These are phyloP conservation scores for Acanthopagrus latus DNA, from an alignment of 2,797 vertebrate genomes.

Conservation along the genomic window DNA sequence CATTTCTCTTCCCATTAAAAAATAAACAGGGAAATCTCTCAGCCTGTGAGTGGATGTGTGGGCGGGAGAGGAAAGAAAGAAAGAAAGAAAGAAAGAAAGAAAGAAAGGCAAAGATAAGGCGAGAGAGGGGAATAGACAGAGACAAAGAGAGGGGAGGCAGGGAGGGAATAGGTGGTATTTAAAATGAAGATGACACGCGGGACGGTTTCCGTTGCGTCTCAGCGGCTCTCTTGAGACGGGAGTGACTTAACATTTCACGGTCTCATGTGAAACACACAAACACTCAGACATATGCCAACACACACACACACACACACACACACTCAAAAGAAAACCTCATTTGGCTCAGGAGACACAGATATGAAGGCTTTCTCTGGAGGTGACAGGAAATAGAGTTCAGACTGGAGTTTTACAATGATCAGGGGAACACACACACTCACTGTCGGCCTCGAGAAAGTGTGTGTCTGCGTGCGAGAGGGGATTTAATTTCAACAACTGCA, in stretches of 20 bases:
- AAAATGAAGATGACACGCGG: constrained; percentile 72
- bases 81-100: constrained; percentile 3
- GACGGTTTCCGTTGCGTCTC: constrained; percentile 65
- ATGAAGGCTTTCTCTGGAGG: constrained; percentile 54
- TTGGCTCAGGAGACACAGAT: constrained; percentile 50
- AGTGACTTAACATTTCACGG: constrained; percentile 70
- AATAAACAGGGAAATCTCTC: constrained; percentile 67
- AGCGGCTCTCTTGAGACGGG: constrained; percentile 65
- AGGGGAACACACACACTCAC: constrained; percentile 41
- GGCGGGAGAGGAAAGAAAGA: constrained; percentile 57
- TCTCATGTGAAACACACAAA: constrained; percentile 49
- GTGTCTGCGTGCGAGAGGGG: constrained; percentile 8
- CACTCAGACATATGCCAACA: constrained; percentile 27
- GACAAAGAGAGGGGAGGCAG: constrained; percentile 61
- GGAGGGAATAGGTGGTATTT: constrained; percentile 68
- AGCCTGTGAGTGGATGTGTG: constrained; percentile 50
- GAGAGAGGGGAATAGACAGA: constrained; percentile 47
- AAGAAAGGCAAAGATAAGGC: constrained; percentile 30
- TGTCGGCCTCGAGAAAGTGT: constrained; percentile 4
- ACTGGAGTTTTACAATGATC: constrained; percentile 59
- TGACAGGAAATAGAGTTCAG: constrained; percentile 56
- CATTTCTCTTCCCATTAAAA: constrained; percentile 44
- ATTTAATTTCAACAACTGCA: constrained; percentile 58
- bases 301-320: constrained; percentile 24
- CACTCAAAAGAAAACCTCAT: constrained; percentile 42